Conservation (phyloP, 2,888 invertebrate species). For the Sphaerophoria taeniata region DNA sequence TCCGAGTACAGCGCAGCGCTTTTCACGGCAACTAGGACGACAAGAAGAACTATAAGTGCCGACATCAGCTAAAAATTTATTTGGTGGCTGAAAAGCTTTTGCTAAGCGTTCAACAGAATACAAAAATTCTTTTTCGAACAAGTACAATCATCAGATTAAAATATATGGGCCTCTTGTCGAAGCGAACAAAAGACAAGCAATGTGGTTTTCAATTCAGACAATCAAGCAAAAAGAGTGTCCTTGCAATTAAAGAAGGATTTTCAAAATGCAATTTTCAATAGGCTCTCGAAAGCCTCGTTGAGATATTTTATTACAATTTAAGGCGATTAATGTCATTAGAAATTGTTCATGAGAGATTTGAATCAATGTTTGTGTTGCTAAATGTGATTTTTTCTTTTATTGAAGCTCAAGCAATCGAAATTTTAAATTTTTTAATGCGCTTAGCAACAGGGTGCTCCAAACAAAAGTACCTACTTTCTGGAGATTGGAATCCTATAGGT, state of each 20-base stretch:
- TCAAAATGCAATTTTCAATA: slow-evolving; percentile 7
- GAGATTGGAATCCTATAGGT: too few species aligned
- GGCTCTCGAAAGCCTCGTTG: too few species aligned
- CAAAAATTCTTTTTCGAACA: too few species aligned
- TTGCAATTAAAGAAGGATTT: slow-evolving; percentile 33
- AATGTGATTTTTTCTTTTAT: too few species aligned
- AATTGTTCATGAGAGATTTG: too few species aligned
- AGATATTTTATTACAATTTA: too few species aligned
- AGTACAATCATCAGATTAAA: slow-evolving; percentile 34
- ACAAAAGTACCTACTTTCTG: too few species aligned
- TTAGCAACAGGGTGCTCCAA: too few species aligned
- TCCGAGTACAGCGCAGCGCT: slow-evolving; percentile 16
- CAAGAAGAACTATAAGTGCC: slow-evolving; percentile 49
- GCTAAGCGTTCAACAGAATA: slow-evolving; percentile 43
- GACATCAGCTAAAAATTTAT: slow-evolving; percentile 59
- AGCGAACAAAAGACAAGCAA: slow-evolving; percentile 9
- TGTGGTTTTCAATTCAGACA: neutral
- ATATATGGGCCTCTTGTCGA: slow-evolving; percentile 13
- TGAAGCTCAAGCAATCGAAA: too few species aligned
- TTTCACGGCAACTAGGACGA: neutral
- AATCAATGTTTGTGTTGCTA: too few species aligned
- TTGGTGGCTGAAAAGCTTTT: slow-evolving; percentile 16
- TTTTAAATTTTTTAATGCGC: too few species aligned
- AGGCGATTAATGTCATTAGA: too few species aligned
- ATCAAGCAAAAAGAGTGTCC: slow-evolving; percentile 19